phyloP scores from a whole-genome alignment of 2,888 invertebrate species.

The Amphipyra berbera region DNA sequence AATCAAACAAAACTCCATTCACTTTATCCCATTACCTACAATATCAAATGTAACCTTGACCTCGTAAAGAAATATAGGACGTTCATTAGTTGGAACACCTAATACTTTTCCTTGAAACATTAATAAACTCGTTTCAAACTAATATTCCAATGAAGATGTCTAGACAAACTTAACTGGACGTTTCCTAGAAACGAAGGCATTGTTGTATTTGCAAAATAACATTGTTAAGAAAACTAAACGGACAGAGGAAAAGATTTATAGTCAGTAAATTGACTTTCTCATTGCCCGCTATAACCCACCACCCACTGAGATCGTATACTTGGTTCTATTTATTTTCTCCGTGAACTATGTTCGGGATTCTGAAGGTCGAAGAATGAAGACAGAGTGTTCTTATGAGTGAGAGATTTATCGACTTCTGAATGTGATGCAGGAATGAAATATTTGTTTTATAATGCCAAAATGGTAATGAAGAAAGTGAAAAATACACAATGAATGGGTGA shows the following conservation, averaged over 20 bases:
- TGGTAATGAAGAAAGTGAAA: too few species aligned
- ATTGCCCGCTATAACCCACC: conserved; percentile 23
- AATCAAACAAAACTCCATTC: too few species aligned
- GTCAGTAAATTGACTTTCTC: conserved; percentile 51
- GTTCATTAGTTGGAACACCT: too few species aligned
- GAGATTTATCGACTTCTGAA: too few species aligned
- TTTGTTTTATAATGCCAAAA: too few species aligned
- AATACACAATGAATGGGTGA: too few species aligned
- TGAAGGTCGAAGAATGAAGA: not conserved
- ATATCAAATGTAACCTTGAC: too few species aligned
- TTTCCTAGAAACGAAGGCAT: conserved; percentile 7
- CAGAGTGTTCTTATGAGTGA: too few species aligned
- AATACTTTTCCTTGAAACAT: not conserved
- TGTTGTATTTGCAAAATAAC: conserved; percentile 38
- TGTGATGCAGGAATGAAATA: too few species aligned
- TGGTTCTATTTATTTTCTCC: not conserved
- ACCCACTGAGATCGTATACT: conserved; percentile 21
- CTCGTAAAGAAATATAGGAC: too few species aligned
- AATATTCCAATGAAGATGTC: not conserved
- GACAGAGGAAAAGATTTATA: conserved; percentile 47
- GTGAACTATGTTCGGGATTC: not conserved
- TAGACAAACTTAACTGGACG: conserved; percentile 8
- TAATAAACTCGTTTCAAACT: not conserved
- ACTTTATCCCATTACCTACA: too few species aligned
- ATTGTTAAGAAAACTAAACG: conserved; percentile 30